Evolutionary conservation across 2,888 invertebrate species (phyloP).

Genomic region (Hypomecis atomaria): DNA sequence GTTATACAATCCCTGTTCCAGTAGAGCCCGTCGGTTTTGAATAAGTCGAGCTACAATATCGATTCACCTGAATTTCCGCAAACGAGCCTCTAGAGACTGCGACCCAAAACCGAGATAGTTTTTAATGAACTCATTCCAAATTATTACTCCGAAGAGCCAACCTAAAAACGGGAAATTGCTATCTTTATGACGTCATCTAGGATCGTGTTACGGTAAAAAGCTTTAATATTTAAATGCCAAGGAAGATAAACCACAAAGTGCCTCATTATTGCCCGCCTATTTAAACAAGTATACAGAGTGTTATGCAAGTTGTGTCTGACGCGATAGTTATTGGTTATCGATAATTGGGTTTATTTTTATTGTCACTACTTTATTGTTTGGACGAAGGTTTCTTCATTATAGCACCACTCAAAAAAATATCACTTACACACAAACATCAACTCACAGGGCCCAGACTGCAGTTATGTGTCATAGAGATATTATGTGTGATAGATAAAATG

Average conservation of each 20-base stretch:
- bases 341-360: too few species aligned
- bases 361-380: too few species aligned
- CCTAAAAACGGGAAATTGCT: slow-evolving; percentile 17
- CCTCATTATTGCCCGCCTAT: not conserved
- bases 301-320: too few species aligned
- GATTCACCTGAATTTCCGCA: slow-evolving; percentile 22
- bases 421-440: too few species aligned
- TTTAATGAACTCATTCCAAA: slow-evolving; percentile 38
- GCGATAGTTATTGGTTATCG: too few species aligned
- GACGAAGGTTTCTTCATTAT: too few species aligned
- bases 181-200: slow-evolving; percentile 13
- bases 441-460: too few species aligned
- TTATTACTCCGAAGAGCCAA: slow-evolving; percentile 15
- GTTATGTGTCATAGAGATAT: too few species aligned
- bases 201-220: slow-evolving; percentile 7
- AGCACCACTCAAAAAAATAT: too few species aligned
- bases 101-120: slow-evolving; percentile 40
- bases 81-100: slow-evolving; percentile 28
- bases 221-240: slow-evolving; percentile 10
- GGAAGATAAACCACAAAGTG: not conserved
- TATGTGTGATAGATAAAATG: too few species aligned
- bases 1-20: too few species aligned
- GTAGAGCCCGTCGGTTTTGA: slow-evolving; percentile 14
- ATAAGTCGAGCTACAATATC: slow-evolving; percentile 22
- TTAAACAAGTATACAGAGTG: too few species aligned